Conservation (phyloP, 92 coral and sea anemone genomes). For the Zoanthus sansibaricus region DNA sequence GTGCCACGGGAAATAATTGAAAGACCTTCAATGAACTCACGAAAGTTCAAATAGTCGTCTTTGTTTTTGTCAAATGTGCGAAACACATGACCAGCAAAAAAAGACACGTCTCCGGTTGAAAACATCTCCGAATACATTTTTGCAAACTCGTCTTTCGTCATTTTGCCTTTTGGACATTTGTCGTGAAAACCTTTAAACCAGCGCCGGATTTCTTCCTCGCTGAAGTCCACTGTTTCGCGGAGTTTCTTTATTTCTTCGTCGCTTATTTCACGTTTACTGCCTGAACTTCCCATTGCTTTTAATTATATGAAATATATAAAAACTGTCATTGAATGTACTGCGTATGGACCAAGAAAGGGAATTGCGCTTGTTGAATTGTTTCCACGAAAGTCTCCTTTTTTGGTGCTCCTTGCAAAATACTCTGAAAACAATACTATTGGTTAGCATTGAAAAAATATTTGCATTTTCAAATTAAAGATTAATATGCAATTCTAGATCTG, state of each 20-base stretch:
- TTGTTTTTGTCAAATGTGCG: slow-evolving; percentile 98
- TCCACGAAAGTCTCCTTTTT: no score
- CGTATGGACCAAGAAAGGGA: no score
- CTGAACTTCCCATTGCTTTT: slow-evolving; percentile 68
- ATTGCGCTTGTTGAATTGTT: no score
- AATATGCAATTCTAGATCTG: no score
- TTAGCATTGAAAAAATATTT: no score
- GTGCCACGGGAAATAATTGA: slow-evolving; percentile 93
- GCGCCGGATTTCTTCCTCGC: slow-evolving; percentile 86
- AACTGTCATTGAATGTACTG: no score
- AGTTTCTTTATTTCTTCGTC: slow-evolving; percentile 83
- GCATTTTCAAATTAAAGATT: no score
- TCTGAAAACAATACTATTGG: no score
- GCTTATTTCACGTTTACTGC: slow-evolving; percentile 76
- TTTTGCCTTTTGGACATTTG: slow-evolving; percentile 94
- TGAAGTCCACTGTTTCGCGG: slow-evolving; percentile 86
- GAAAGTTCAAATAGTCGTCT: slow-evolving; percentile 94
- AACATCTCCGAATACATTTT: slow-evolving; percentile 88
- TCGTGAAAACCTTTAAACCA: slow-evolving; percentile 91
- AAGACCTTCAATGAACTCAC: slow-evolving; percentile 96
- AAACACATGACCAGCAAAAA: slow-evolving; percentile 95
- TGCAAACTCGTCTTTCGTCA: slow-evolving; percentile 90
- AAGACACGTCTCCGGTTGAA: slow-evolving; percentile 86
- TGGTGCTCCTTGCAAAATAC: no score
- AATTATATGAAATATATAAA: no score